These are phyloP conservation scores for Thereva nobilitata DNA, from an alignment of 2,888 invertebrate species.

Conservation along the genomic window DNA sequence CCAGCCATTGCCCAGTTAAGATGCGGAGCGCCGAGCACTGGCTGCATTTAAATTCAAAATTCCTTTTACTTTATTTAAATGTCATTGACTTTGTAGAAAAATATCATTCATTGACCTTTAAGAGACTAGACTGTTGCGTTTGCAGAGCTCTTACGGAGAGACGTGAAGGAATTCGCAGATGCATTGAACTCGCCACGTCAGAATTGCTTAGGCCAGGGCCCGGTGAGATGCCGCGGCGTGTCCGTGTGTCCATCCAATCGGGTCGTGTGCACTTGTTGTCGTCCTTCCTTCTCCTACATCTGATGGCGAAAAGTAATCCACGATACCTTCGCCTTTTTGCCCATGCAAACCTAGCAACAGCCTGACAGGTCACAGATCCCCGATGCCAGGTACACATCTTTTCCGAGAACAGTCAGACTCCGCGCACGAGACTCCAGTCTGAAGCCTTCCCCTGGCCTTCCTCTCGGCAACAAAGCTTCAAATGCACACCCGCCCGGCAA, in stretches of 20 bases:
- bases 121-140: conserved; percentile 30
- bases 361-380: background rate
- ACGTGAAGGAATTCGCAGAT: conserved; percentile 16
- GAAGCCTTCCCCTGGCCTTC: background rate
- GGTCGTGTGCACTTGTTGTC: conserved; percentile 37
- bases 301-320: conserved; percentile 16
- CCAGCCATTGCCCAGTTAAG: background rate
- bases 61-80: conserved; percentile 42
- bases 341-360: background rate
- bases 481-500: conserved; percentile 13
- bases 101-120: conserved; percentile 40
- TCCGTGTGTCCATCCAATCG: background rate
- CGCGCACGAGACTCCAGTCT: background rate
- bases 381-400: background rate
- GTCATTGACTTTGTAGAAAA: conserved; percentile 41
- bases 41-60: conserved; percentile 31
- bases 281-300: conserved; percentile 21
- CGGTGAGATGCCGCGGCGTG: conserved; percentile 1
- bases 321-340: background rate
- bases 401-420: conserved; percentile 4
- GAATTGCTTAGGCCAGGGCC: background rate
- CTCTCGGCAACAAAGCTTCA: conserved; percentile 9
- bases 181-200: conserved; percentile 22
- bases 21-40: conserved; percentile 22
- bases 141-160: background rate